phyloP scores from a whole-genome alignment of 2,888 invertebrate genomes.

The Zootermopsis nevadensis region DNA sequence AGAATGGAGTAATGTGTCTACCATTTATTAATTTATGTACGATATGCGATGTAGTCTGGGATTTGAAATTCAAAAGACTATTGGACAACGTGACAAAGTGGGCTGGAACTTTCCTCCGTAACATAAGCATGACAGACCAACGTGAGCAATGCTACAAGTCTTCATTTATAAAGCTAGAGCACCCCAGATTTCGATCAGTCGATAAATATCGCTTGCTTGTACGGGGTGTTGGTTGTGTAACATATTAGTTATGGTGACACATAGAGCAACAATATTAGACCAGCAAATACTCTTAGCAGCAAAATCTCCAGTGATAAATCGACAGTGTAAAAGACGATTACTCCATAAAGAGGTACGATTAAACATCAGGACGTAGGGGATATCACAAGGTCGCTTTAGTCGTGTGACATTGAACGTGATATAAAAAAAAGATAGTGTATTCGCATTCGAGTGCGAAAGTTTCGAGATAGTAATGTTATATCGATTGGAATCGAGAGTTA shows the following conservation, averaged over 20 bases:
- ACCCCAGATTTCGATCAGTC: neutral
- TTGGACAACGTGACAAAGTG: neutral
- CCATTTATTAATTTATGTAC: neutral
- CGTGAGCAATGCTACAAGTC: slow-evolving; percentile 12
- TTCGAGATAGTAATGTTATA: no score
- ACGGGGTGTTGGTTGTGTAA: neutral
- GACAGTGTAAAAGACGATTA: neutral
- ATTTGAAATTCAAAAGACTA: no score
- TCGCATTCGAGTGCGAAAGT: no score
- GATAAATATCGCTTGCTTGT: neutral
- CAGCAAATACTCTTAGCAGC: slow-evolving; percentile 50
- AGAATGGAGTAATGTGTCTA: neutral
- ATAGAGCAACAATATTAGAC: slow-evolving; percentile 52
- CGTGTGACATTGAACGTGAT: neutral
- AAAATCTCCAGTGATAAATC: slow-evolving; percentile 41
- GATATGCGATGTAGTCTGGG: no score
- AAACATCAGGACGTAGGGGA: no score
- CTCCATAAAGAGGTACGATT: slow-evolving; percentile 40
- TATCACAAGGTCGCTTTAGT: neutral
- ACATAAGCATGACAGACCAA: neutral
- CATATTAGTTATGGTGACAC: slow-evolving; percentile 49
- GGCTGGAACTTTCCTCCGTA: neutral
- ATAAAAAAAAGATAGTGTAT: no score
- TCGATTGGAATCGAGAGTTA: no score
- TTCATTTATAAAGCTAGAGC: slow-evolving; percentile 41